Evolutionary conservation across 2,888 invertebrate genomes (phyloP).

Genomic region (Thymelicus lineola): DNA sequence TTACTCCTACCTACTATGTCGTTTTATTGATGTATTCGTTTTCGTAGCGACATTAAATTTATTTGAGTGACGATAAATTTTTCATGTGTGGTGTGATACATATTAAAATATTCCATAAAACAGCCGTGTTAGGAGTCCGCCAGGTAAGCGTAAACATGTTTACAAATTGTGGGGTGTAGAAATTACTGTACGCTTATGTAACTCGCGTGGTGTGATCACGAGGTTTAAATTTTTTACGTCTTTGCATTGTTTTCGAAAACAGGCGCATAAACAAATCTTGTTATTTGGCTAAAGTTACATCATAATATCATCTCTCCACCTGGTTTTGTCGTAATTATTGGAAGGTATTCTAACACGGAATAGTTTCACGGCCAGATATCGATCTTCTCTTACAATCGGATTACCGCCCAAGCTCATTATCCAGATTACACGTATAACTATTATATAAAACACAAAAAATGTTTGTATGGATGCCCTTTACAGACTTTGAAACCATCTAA

Average conservation of each 20-base stretch:
- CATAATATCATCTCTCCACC: too few relatives aligned
- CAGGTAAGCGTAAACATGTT: constrained; percentile 10
- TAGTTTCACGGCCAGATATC: too few relatives aligned
- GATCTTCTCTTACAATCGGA: too few relatives aligned
- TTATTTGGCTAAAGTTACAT: not conserved
- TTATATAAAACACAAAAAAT: too few relatives aligned
- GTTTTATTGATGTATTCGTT: constrained; percentile 9
- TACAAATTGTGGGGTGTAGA: constrained; percentile 18
- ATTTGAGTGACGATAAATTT: constrained; percentile 18
- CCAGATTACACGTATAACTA: too few relatives aligned
- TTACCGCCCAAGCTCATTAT: too few relatives aligned
- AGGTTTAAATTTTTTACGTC: constrained; percentile 10
- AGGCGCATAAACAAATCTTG: constrained; percentile 7
- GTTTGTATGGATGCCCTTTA: too few relatives aligned
- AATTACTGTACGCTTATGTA: not conserved
- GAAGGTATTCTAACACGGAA: too few relatives aligned
- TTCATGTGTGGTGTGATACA: constrained; percentile 15
- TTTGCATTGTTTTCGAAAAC: constrained; percentile 22
- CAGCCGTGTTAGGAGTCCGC: not conserved
- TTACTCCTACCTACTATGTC: not conserved
- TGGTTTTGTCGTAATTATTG: too few relatives aligned
- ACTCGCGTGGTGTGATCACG: not conserved
- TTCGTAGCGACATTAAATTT: constrained; percentile 10
- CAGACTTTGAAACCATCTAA: too few relatives aligned
- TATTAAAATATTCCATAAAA: constrained; percentile 27